Base-by-base conservation (phyloP, 92 coral and sea anemone genomes). In the Blastomussa wellsi region DNA sequence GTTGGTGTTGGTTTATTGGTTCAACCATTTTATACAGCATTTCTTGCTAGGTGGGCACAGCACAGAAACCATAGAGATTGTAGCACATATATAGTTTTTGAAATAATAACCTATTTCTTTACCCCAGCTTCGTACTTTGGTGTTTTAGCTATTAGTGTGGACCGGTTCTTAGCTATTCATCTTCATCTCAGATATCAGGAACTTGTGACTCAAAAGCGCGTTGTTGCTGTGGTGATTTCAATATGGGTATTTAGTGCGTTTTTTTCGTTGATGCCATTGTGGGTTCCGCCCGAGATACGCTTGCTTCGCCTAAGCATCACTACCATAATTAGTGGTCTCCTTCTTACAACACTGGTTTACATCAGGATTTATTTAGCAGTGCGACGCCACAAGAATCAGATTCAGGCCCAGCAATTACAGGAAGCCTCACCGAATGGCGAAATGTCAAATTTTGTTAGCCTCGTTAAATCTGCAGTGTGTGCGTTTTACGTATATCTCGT, bases 151-250 rank as follows among this genome's bases (percentile, higher is more conserved):
- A 6, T 38, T 38, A 35, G 49, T 16, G 77, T 35, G 9, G 77
- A 72, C 77, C 38, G 77, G 47, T 72, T 39, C 47, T 72, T 72
- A n/a, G 77, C 77, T 3, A 72, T 72, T 22, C 77, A 72, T 72
- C 53, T 72, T 39, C 77, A 72, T 72, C 77, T 39, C 52, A 72
- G 76, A 72, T 72, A 72, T 11, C 76, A 72, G 76, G 52, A 72
- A 38, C 76, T 72, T 72, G 77, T 72, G 51, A 72, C 33, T 37
- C 49, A 39, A 32, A 72, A 39, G 77, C 77, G 77, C 8, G 31
- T 72, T 72, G 77, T 38, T 7, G 52, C 51, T 24, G 48, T 24
- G 49, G 53, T 72, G 77, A 35, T 72, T 19, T 39, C 52, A 37
- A 72, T 72, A 5, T 72, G 77, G 53, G 28, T 71, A 31, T 22